Evolutionary conservation across 2,888 invertebrate species (phyloP).

Genomic region (Drosophila bunnanda): DNA sequence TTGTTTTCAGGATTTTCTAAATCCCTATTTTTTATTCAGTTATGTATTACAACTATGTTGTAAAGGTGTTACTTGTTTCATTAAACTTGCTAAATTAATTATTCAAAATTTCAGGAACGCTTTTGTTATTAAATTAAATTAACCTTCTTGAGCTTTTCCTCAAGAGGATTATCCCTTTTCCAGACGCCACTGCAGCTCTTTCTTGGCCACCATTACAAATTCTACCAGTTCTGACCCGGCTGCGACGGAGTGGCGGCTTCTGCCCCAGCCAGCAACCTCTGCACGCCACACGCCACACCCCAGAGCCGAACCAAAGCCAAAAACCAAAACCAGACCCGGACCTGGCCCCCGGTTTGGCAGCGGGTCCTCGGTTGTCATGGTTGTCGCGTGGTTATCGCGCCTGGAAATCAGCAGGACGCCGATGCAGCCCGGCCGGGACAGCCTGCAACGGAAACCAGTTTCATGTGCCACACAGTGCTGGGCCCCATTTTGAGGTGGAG

Average conservation of each 20-base stretch:
- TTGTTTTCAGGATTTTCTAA: not conserved
- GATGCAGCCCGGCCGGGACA: constrained; percentile 44
- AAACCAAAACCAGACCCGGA: constrained; percentile 33
- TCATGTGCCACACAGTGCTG: constrained; percentile 43
- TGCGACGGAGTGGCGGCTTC: constrained; percentile 26
- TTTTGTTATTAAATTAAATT: not conserved
- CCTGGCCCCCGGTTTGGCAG: constrained; percentile 55
- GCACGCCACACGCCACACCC: constrained; percentile 50
- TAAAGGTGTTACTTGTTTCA: too few species aligned
- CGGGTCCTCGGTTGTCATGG: constrained; percentile 41
- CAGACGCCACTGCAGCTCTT: constrained; percentile 24
- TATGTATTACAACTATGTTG: too few species aligned
- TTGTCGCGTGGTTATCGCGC: constrained; percentile 55
- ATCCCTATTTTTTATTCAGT: not conserved
- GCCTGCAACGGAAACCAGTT: constrained; percentile 54
- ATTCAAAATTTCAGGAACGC: rapidly evolving
- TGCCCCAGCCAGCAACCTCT: constrained; percentile 53
- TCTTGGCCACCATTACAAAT: constrained; percentile 72
- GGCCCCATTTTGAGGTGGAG: constrained; percentile 79
- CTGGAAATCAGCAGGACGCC: constrained; percentile 74
- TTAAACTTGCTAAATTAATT: too few species aligned
- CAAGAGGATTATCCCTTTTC: too few species aligned
- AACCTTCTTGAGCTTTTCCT: too few species aligned
- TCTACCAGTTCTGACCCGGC: constrained; percentile 68
- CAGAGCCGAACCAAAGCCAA: constrained; percentile 21